phyloP scores from a whole-genome alignment of 2,888 invertebrate species.

The Ophraella communa region DNA sequence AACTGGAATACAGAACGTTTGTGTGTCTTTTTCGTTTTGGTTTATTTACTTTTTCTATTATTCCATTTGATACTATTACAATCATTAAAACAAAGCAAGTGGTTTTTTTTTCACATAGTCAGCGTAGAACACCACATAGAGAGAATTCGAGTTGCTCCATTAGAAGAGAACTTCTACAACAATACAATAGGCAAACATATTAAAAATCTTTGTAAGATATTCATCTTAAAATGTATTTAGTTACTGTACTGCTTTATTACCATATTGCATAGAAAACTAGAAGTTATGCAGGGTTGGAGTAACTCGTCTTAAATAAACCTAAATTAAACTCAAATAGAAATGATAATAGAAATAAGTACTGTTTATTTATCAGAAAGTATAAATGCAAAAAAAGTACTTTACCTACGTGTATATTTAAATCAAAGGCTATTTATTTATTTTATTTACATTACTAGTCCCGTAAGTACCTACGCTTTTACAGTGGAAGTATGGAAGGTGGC shows the following conservation, averaged over 20 bases:
- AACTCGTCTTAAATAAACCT: too few species aligned
- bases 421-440: too few species aligned
- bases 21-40: background rate
- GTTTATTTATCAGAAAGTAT: too few species aligned
- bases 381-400: too few species aligned
- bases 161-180: conserved; percentile 25
- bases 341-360: too few species aligned
- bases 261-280: conserved; percentile 48
- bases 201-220: conserved; percentile 45
- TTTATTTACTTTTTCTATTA: background rate
- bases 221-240: conserved; percentile 46
- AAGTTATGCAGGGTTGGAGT: background rate
- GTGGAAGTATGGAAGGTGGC: too few species aligned
- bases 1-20: background rate
- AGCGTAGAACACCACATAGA: conserved; percentile 7
- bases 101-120: background rate
- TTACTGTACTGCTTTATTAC: conserved; percentile 48
- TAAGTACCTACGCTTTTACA: too few species aligned
- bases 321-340: too few species aligned
- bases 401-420: too few species aligned
- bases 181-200: conserved; percentile 47
- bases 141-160: background rate
- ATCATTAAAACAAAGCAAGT: conserved; percentile 14
- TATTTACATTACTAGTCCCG: too few species aligned
- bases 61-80: conserved; percentile 7